phyloP scores from a whole-genome alignment of 2,888 invertebrate genomes.

The Nomada ruficornis region DNA sequence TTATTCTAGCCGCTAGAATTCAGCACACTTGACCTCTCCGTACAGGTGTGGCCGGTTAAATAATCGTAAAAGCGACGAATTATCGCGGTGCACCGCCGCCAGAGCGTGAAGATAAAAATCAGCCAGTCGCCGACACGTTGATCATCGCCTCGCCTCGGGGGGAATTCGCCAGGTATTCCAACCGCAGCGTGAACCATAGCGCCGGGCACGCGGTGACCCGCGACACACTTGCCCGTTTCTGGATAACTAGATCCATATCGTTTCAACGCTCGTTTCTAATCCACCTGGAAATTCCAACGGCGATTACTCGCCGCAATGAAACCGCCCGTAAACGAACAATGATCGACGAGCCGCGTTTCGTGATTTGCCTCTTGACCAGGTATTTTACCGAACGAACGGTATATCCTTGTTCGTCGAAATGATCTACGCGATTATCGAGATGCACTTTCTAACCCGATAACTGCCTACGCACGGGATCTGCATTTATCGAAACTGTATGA shows the following conservation, averaged over 20 bases:
- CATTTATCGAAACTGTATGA: too few species aligned
- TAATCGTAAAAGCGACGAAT: conserved; percentile 62
- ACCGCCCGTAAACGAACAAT: conserved; percentile 47
- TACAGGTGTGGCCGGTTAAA: conserved; percentile 60
- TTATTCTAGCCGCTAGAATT: background rate
- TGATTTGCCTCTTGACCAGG: conserved; percentile 1
- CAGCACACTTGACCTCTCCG: conserved; percentile 40
- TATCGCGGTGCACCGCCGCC: conserved; percentile 55
- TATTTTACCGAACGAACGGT: background rate
- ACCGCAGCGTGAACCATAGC: conserved; percentile 31
- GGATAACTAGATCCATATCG: conserved; percentile 65
- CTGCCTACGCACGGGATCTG: too few species aligned
- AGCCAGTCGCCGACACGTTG: conserved; percentile 59
- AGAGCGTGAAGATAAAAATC: conserved; percentile 66
- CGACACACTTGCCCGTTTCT: conserved; percentile 60
- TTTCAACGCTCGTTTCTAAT: conserved; percentile 58
- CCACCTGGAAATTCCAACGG: conserved; percentile 45
- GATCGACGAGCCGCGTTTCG: conserved; percentile 46
- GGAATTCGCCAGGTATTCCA: conserved; percentile 44
- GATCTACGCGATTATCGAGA: background rate
- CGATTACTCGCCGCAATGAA: conserved; percentile 36
- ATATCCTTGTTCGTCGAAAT: background rate
- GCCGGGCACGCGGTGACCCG: conserved; percentile 66
- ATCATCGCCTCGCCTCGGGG: conserved; percentile 68
- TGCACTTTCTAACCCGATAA: too few species aligned